Evolutionary conservation across 2,797 vertebrate species (phyloP).

Genomic region (Rhynchonycteris naso): DNA sequence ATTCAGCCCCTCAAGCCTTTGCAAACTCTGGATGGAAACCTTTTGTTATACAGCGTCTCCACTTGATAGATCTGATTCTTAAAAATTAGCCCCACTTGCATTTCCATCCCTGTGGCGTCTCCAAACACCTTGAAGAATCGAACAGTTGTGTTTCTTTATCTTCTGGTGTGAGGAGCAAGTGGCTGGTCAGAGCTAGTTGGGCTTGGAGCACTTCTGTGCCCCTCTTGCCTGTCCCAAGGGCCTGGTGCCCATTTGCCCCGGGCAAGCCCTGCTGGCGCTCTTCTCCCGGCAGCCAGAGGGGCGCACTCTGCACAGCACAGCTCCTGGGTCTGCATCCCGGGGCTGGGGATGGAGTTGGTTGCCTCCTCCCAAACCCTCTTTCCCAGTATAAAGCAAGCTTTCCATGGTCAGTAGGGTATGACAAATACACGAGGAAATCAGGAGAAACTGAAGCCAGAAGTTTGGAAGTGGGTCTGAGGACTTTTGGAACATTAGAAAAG

Average conservation of each 20-base stretch:
- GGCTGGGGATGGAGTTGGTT: slow-evolving; percentile 11
- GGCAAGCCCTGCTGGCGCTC: neutral
- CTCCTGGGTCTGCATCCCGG: neutral
- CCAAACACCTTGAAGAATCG: neutral
- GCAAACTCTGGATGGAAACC: slow-evolving; percentile 57
- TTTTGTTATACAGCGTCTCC: slow-evolving; percentile 43
- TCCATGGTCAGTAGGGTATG: neutral
- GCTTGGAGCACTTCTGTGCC: neutral
- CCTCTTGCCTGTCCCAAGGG: neutral
- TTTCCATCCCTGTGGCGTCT: slow-evolving; percentile 12
- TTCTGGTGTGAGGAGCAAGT: neutral
- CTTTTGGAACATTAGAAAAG: neutral
- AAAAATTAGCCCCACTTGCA: neutral
- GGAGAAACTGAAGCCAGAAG: slow-evolving; percentile 8
- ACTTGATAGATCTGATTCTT: slow-evolving; percentile 32
- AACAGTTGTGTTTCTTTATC: neutral
- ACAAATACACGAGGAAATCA: slow-evolving; percentile 18
- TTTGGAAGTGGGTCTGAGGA: slow-evolving; percentile 28
- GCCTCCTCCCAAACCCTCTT: neutral
- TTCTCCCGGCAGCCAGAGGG: neutral
- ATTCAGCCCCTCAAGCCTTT: neutral
- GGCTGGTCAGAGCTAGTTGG: neutral
- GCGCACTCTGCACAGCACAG: neutral
- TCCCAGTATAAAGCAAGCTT: slow-evolving; percentile 35
- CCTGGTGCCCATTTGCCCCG: neutral